Base-by-base conservation (phyloP, 1,140 invertebrate genomes). In the Tigriopus japonicus region DNA sequence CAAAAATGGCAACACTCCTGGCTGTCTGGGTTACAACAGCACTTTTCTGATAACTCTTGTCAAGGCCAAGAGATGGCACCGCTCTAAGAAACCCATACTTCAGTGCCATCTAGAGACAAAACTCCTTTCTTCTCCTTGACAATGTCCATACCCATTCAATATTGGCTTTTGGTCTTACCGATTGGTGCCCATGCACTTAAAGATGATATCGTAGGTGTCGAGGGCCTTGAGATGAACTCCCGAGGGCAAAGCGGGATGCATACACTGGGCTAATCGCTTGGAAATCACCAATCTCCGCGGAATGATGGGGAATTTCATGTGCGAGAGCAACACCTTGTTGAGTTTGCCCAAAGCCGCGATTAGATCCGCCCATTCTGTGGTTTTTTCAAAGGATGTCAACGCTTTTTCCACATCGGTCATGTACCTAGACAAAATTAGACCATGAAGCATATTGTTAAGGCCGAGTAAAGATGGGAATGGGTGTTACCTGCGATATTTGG, bases 341-440 rank as follows among this genome's bases (percentile, higher is more conserved):
- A 95, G 75, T 77, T 94, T 95, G 63, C 84, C 86, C 51, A 95
- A 71, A 19, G 89, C 87, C 56, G 87, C 85, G 66, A 95, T 94
- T 23, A 95, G 74, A 75, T 95, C 91, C 62, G 90, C 86, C 90
- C 91, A 95, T 80, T 94, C 91, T 67, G 85, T 88, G 19, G 88
- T 90, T 66, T 85, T 88, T 68, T 94, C 91, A 76, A 95, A 95
- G 71, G 80, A 86, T 68, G 88, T 89, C 23, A 95, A 71, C 42
- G 86, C 86, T 71, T 90, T 93, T 67, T 95, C 91, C 43, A 94
- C 80, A 43, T 81, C 78, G 51, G 79, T 77, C 45, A 85, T 84
- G 73, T 87, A 85, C 60, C 76, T 78, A 14, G 12, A 53, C n/a
- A n/a, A n/a, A n/a, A n/a, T n/a, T n/a, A n/a, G n/a, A n/a, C n/a